phyloP scores from a whole-genome alignment of 2,113 vertebrate species.

The Odontophorus gujanensis region DNA sequence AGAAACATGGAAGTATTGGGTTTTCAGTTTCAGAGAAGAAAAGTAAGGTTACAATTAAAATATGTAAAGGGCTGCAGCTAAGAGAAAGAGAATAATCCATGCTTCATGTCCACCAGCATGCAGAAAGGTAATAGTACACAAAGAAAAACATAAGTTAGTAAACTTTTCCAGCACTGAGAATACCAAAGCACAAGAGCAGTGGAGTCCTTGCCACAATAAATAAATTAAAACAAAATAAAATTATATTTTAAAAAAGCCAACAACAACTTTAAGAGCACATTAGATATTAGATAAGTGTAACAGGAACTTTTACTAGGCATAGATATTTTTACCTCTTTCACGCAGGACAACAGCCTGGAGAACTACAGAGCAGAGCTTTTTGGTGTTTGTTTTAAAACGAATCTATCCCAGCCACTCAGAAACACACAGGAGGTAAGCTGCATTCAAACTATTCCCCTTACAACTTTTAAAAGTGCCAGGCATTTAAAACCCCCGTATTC shows the following conservation, averaged over 20 bases:
- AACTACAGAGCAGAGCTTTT: background rate
- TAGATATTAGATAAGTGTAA: background rate
- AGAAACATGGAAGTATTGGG: background rate
- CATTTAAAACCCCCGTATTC: background rate
- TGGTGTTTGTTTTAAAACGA: background rate
- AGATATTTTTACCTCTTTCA: background rate
- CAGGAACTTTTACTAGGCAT: background rate
- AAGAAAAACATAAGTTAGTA: background rate
- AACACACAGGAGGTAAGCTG: background rate
- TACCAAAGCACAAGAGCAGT: background rate
- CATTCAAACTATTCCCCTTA: background rate
- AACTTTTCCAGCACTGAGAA: background rate
- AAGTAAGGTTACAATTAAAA: background rate
- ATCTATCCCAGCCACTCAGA: background rate
- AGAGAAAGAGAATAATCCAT: background rate
- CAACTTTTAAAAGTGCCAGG: background rate
- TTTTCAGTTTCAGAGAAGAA: background rate
- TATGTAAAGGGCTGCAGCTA: background rate
- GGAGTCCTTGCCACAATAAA: background rate
- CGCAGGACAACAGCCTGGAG: background rate
- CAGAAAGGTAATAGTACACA: rapidly evolving
- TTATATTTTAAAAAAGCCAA: background rate
- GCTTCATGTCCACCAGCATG: background rate
- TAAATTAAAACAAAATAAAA: background rate
- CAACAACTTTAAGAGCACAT: background rate